Base-by-base conservation (phyloP, 2,888 invertebrate genomes). In the Synanthedon vespiformis region DNA sequence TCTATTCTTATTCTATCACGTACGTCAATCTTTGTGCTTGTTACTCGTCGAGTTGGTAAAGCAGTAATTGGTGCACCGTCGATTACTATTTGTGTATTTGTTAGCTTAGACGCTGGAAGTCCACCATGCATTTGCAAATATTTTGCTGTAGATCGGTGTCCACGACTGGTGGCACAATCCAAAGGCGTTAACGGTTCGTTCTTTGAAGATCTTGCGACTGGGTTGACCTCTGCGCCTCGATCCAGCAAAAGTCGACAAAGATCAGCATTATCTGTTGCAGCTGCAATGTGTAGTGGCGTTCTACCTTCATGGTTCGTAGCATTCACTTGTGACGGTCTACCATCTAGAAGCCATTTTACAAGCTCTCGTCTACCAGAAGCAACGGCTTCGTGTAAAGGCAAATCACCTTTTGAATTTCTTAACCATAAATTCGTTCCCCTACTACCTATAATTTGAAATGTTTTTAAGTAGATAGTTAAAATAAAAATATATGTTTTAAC, bases 301-400 rank as follows among this genome's bases (percentile, higher is more conserved):
- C 97, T 91, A 0, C 98, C 98, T 70, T 97, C 97, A 64, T 95
- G 95, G 72, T 98, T 98, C 3, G 94, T 93, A 50, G 93, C 94
- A 78, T 92, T 97, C 51, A 95, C 92, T 65, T 92, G 93, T 63
- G 94, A 94, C 1, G 95, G 94, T 56, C 95, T 89, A 64, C 94
- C 93, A 51, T 92, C 91, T 53, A 97, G 85, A 48, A 98, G 82
- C 97, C 97, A 98, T 64, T 93, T 92, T 1, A 97, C 93, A 55
- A 97, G 77, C 67, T 96, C 96, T 58, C 95, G 91, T 57, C 97
- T 89, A 1, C 98, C 97, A 0, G 97, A 96, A 48, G 95, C 92
- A 0, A 98, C 95, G 0, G 99, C 98, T 81, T 99, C 99, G 73
- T 99, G 99, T 22, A 99, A 88, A 0, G 99, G 97, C 53, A 97